Conservation (phyloP, 1,140 invertebrate species). For the Hesperophylax magnus region DNA sequence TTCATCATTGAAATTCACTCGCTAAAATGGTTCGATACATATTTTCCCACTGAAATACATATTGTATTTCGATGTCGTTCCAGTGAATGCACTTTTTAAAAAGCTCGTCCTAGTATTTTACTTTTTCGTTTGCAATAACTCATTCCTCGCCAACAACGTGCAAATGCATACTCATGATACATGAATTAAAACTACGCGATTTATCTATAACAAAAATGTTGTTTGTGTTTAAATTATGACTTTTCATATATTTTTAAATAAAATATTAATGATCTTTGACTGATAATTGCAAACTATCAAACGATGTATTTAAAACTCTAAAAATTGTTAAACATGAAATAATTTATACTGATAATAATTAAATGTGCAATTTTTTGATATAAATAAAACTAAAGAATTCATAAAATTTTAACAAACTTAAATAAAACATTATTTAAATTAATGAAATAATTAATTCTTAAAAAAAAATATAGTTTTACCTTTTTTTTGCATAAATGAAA, state of each 20-base stretch:
- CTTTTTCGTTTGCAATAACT: background rate
- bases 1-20: background rate
- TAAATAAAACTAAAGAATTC: background rate
- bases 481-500: too few relatives aligned
- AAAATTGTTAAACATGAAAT: too few relatives aligned
- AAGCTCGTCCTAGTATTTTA: background rate
- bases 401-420: background rate
- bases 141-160: background rate
- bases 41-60: too few relatives aligned
- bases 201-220: background rate
- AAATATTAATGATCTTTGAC: background rate
- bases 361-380: too few relatives aligned
- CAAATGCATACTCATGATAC: background rate
- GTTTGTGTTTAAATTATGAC: background rate
- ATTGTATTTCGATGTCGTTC: background rate
- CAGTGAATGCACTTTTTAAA: background rate
- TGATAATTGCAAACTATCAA: too few relatives aligned
- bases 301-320: too few relatives aligned
- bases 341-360: too few relatives aligned
- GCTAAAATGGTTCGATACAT: too few relatives aligned
- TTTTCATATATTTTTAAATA: background rate
- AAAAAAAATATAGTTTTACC: too few relatives aligned
- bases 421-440: background rate
- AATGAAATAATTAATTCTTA: background rate
- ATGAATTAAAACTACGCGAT: too few relatives aligned